Conservation (phyloP, 2,113 vertebrate species). For the Scolopax mira region DNA sequence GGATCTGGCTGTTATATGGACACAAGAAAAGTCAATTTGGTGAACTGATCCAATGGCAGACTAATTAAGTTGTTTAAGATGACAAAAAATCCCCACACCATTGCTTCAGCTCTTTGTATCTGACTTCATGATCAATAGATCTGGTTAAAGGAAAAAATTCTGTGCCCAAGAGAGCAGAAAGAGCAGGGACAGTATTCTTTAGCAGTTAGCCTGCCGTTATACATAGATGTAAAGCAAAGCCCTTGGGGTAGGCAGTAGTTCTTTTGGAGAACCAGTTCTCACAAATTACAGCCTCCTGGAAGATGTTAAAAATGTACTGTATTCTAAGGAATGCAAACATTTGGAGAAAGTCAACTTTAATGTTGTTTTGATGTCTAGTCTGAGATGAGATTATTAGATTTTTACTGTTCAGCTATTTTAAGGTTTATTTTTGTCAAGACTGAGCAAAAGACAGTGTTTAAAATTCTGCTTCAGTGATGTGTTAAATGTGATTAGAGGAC, state of each 20-base stretch:
- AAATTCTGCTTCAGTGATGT: neutral
- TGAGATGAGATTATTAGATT: neutral
- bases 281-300: too few relatives aligned
- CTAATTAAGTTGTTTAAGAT: neutral
- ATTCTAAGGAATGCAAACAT: neutral
- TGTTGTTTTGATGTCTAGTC: neutral
- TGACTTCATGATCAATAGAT: neutral
- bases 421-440: neutral
- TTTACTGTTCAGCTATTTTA: neutral
- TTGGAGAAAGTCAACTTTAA: neutral
- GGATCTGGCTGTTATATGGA: neutral
- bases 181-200: neutral
- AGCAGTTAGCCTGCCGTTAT: neutral
- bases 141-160: neutral
- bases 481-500: neutral
- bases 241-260: neutral
- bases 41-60: neutral
- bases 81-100: fast-evolving
- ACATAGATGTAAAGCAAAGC: neutral
- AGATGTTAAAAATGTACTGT: neutral
- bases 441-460: neutral
- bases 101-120: neutral
- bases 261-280: neutral
- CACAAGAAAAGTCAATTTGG: neutral
- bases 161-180: neutral